Base-by-base conservation (phyloP, 30 jellyfish, hydroid and myxozoan genomes). In the Catostylus mosaicus region DNA sequence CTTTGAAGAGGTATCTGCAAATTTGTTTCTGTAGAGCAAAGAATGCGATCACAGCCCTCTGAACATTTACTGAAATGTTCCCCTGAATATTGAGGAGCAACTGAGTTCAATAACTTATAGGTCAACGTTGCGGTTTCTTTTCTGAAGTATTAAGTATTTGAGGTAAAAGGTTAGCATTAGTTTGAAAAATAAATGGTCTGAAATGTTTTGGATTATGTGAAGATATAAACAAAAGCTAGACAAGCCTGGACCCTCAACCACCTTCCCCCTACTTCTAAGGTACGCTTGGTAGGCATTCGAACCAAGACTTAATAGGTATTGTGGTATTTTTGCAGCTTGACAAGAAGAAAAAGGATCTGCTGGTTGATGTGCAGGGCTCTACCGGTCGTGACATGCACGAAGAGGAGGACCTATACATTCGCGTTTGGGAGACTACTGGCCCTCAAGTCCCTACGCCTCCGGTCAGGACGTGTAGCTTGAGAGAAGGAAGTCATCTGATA, bases 371-470 rank as follows among this genome's bases (percentile, higher is more conserved):
- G 40, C 64, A 72, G 20, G 31, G 75, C 18, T 94, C 77, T 32
- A 10, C 81, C 2, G 79, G 46, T n/a, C 57, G 47, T 19, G 78
- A 90, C 26, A 94, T 94, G 99, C 97, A 94, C 70, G 99, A 94
- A 34, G 99, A 94, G 62, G 88, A 96, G 7, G 43, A 79, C 29
- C 77, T 94, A 18, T 94, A 94, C 35, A 97, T 88, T 50, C 90
- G 96, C 1, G 99, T 94, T 22, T 94, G 99, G 99, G 99, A 94
- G 65, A 87, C 89, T 37, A n/a, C n/a, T n/a, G n/a, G n/a, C n/a
- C n/a, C n/a, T 31, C 31, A 19, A 59, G 82, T 97, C 1, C 99
- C 99, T 19, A 91, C 99, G n/a, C 99, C 99, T 20, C 99, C 99
- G 12, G 80, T 73, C 52, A 65, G 99, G 48, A 94, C 97, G 1